These are phyloP conservation scores for Latrodectus hesperus DNA, from an alignment of 2,888 invertebrate genomes.

Conservation along the genomic window DNA sequence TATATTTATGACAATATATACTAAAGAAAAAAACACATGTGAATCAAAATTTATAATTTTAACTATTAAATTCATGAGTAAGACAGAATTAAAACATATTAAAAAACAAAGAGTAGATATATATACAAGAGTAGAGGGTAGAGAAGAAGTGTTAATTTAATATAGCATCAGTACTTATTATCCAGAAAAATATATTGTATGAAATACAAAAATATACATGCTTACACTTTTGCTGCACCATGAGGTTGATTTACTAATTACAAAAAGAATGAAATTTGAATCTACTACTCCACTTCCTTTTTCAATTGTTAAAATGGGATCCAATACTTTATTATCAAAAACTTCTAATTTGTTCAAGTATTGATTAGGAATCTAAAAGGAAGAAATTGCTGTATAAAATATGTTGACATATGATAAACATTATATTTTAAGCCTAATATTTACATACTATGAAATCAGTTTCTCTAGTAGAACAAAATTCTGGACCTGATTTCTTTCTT, in stretches of 20 bases:
- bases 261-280: conserved; percentile 74
- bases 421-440: not conserved
- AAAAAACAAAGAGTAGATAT: no score
- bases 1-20: no score
- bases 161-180: no score
- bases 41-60: no score
- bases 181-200: no score
- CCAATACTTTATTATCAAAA: conserved; percentile 71
- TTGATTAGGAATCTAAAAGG: conserved; percentile 73
- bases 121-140: no score
- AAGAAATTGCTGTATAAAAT: not conserved
- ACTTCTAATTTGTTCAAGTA: conserved; percentile 73
- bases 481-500: conserved; percentile 25
- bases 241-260: conserved; percentile 70
- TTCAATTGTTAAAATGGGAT: conserved; percentile 71
- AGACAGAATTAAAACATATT: no score
- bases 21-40: no score
- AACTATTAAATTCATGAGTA: no score
- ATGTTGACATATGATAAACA: not conserved
- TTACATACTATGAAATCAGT: conserved; percentile 40
- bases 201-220: no score
- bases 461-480: conserved; percentile 34
- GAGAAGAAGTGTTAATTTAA: no score
- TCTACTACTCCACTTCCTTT: conserved; percentile 72
- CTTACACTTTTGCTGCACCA: conserved; percentile 44